These are phyloP conservation scores for Allygus modestus DNA, from an alignment of 2,888 invertebrate genomes.

Conservation along the genomic window DNA sequence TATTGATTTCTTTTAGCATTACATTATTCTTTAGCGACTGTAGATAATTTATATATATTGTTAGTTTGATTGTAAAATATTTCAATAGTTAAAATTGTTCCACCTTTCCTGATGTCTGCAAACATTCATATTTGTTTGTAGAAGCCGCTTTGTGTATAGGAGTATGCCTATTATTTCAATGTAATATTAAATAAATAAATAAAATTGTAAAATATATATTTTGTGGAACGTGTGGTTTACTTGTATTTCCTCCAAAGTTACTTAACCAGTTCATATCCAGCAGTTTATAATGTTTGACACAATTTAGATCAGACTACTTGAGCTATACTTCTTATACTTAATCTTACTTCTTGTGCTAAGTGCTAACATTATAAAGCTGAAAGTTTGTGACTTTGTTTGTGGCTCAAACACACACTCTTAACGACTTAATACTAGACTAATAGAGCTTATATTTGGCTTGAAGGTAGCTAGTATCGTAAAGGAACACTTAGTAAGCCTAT, in stretches of 20 bases:
- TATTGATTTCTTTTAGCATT: neutral
- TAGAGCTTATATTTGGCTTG: too few relatives aligned
- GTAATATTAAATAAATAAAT: conserved; percentile 54
- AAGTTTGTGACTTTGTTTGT: too few relatives aligned
- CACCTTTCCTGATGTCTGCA: conserved; percentile 39
- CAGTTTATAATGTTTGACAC: too few relatives aligned
- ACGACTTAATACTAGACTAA: too few relatives aligned
- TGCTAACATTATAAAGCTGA: too few relatives aligned
- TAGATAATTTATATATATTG: conserved; percentile 51
- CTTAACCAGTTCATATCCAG: too few relatives aligned
- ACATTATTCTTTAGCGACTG: conserved; percentile 39
- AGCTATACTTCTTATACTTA: too few relatives aligned
- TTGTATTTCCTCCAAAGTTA: conserved; percentile 3
- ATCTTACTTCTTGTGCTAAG: too few relatives aligned
- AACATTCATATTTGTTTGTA: conserved; percentile 53
- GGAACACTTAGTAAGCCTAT: too few relatives aligned
- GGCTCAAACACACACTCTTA: too few relatives aligned
- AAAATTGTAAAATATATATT: conserved; percentile 52
- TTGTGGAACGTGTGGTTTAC: conserved; percentile 41
- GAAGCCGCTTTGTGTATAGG: conserved; percentile 61
- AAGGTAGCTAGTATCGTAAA: too few relatives aligned
- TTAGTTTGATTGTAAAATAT: conserved; percentile 43
- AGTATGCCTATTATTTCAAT: conserved; percentile 38
- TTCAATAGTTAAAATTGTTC: conserved; percentile 9
- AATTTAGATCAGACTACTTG: too few relatives aligned